phyloP scores from a whole-genome alignment of 2,113 vertebrate species.

The Fukomys damarensis region DNA sequence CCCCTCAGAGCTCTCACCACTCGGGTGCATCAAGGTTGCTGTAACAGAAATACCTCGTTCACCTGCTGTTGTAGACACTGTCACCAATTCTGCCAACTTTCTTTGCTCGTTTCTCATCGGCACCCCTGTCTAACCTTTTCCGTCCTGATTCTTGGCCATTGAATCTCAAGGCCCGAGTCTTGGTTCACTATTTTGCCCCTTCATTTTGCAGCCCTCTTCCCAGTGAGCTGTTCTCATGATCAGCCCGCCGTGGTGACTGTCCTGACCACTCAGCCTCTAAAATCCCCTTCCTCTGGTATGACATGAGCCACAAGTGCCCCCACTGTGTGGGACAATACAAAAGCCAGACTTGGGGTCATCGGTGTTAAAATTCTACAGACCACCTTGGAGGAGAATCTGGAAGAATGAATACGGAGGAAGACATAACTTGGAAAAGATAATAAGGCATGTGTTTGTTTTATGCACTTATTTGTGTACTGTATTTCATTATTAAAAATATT shows the following conservation, averaged over 20 bases:
- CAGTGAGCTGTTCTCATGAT: not conserved
- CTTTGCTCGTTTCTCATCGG: not conserved
- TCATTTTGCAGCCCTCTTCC: not conserved
- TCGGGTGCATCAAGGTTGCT: not conserved
- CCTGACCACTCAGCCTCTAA: not conserved
- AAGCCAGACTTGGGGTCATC: not conserved
- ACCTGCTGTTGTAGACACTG: not conserved
- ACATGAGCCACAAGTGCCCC: not conserved
- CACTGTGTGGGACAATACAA: not conserved
- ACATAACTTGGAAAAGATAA: constrained; percentile 18
- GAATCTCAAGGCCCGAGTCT: not conserved
- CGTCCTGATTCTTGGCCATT: not conserved
- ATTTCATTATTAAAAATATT: not conserved
- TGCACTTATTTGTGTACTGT: not conserved
- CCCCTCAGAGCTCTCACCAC: accelerated
- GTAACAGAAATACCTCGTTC: not conserved
- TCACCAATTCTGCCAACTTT: not conserved
- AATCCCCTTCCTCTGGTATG: not conserved
- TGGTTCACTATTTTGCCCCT: not conserved
- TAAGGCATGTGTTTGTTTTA: not conserved
- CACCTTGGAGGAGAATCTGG: not conserved
- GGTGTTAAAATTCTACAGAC: not conserved
- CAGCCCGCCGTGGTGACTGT: not conserved
- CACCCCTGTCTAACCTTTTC: not conserved
- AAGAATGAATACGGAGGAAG: not conserved